Percentiles rank a stretch among this genome's conserved stretches.
Conservation (phyloP, 2,797 vertebrate genomes). For the Pangasius mekongensis region DNA sequence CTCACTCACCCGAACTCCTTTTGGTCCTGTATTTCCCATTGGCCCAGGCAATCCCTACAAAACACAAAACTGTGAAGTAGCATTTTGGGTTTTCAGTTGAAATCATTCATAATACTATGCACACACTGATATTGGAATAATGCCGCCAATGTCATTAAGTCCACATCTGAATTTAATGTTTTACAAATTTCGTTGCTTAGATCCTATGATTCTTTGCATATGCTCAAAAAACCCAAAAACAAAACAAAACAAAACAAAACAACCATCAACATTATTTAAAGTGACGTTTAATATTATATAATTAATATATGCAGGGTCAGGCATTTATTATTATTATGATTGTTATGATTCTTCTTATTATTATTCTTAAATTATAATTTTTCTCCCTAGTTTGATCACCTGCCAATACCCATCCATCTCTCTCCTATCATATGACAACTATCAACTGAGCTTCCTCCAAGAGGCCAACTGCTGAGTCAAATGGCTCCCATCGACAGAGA, state of each 20-base stretch:
- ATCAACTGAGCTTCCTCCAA: not conserved
- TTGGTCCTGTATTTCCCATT: slow-evolving; percentile 87
- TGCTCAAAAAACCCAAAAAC: not conserved
- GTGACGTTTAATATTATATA: not conserved
- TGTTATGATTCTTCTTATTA: not conserved
- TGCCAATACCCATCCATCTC: not conserved
- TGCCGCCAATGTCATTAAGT: not conserved
- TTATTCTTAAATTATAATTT: not conserved
- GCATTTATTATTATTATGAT: not conserved
- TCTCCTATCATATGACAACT: not conserved
- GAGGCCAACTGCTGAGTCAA: not conserved
- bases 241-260: not conserved
- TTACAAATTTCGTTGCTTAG: not conserved
- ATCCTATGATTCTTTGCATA: slow-evolving; percentile 5
- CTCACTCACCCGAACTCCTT: slow-evolving; percentile 88
- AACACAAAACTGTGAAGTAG: slow-evolving; percentile 66
- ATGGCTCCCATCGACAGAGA: not conserved
- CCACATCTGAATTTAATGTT: slow-evolving; percentile 20
- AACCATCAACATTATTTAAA: not conserved
- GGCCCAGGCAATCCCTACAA: slow-evolving; percentile 93
- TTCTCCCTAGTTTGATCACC: not conserved
- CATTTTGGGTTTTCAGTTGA: slow-evolving; percentile 44
- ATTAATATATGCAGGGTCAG: not conserved
- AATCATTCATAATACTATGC: not conserved
- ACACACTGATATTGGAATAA: not conserved